phyloP scores from a whole-genome alignment of 2,888 invertebrate genomes.

The Noctua pronuba region DNA sequence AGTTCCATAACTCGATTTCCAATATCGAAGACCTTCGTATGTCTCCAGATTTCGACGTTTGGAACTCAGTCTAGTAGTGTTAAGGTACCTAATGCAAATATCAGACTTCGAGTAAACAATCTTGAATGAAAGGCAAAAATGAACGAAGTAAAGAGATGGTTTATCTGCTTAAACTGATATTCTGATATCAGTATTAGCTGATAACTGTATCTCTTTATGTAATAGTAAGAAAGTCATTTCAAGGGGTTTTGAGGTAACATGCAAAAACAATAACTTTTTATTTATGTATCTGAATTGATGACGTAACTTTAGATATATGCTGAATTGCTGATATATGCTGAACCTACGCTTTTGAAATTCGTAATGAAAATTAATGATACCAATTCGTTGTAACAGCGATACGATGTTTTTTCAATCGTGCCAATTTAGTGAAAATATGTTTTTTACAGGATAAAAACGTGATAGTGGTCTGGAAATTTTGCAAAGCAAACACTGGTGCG shows the following conservation, averaged over 20 bases:
- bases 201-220: not conserved
- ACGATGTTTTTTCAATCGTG: not conserved
- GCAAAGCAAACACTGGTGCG: too few relatives aligned
- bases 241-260: conserved; percentile 17
- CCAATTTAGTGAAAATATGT: not conserved
- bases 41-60: too few relatives aligned
- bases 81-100: not conserved
- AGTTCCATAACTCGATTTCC: too few relatives aligned
- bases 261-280: not conserved
- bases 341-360: not conserved
- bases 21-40: too few relatives aligned
- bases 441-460: not conserved
- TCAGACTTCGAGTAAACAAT: not conserved
- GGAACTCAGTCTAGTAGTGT: too few relatives aligned
- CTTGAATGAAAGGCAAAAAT: not conserved
- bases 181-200: not conserved
- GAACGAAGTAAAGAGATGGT: not conserved
- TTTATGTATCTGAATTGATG: conserved; percentile 7
- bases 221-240: not conserved
- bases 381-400: not conserved
- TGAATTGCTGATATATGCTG: not conserved
- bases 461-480: not conserved
- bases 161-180: not conserved
- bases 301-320: not conserved
- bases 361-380: conserved; percentile 12